phyloP scores from a whole-genome alignment of 2,113 vertebrate species.

The Cynopterus brachyotis region DNA sequence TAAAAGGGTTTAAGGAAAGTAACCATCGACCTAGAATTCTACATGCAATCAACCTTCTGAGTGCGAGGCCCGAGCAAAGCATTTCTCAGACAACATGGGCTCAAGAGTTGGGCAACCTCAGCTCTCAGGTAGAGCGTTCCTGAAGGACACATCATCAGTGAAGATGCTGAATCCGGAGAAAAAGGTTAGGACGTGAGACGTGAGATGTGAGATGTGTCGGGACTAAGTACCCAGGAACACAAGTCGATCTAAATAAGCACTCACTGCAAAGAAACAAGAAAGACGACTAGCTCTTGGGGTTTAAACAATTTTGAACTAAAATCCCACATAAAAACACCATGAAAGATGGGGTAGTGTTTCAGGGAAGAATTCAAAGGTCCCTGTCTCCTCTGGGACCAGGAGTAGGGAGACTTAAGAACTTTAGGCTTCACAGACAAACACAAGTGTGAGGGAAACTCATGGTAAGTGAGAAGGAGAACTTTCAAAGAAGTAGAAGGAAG shows the following conservation, averaged over 20 bases:
- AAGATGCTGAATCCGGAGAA: neutral
- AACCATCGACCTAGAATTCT: neutral
- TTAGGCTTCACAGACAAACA: neutral
- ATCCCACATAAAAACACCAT: neutral
- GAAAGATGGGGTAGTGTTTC: neutral
- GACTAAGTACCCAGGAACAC: neutral
- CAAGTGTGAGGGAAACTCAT: accelerated
- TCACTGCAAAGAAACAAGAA: neutral
- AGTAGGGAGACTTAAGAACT: neutral
- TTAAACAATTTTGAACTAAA: neutral
- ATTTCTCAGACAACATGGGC: neutral
- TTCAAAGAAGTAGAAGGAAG: neutral
- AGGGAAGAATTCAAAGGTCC: neutral
- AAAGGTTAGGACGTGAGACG: accelerated
- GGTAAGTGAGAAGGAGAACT: neutral
- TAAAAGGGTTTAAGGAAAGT: neutral
- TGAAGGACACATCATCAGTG: accelerated
- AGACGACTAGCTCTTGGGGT: too few relatives aligned
- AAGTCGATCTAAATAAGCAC: neutral
- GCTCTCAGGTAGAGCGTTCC: neutral
- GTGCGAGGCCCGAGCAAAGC: neutral
- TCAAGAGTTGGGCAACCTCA: neutral
- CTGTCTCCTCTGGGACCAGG: neutral
- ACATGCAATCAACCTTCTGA: neutral
- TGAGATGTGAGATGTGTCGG: accelerated